Base-by-base conservation (phyloP, 2,888 invertebrate species). In the Ashinkailepas kermadecensis region DNA sequence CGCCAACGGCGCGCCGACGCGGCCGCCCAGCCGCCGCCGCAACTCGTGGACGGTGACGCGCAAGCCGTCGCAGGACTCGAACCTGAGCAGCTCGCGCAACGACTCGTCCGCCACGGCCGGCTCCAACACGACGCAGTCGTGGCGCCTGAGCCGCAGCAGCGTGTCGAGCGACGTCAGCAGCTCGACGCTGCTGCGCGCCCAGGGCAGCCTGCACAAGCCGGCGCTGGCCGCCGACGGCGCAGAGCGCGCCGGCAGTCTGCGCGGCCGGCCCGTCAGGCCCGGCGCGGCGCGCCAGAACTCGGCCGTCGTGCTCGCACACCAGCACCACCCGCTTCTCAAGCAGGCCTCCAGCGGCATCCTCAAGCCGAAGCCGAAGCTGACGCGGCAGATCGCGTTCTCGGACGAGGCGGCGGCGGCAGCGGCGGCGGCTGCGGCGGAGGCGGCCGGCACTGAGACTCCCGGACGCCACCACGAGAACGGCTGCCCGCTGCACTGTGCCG, bases 61-160 rank as follows among this genome's bases (percentile, higher is more conserved):
- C 81, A 96, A 96, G 88, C 94, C 95, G 0, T 95, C 95, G 18
- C 95, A 96, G 87, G 96, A 96, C 87, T 96, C 96, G 10, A 96
- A 95, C 88, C 89, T 96, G 84, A 95, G 95, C 80, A 95, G 94
- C 85, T 95, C 95, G 54, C 90, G 96, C 81, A 96, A 96, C 88
- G 96, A 96, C 88, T 96, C 95, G 21, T 95, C 95, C 0, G 95
- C 95, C 3, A 95, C 95, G 11, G 93, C 92, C 56, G 95, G 95
- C 25, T 95, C 95, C 2, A 95, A 95, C 57, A 94, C 94, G 86
- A 96, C 96, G 25, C 94, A 94, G 85, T 84, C 85, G 11, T 96
- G 95, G 92, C 90, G 95, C 83, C 91, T 95, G 86, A 95, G 95
- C 15, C 90, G 95, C 81, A 95, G 95, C 79, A 95, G 93, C 86